Percentiles rank a stretch among this genome's conserved stretches.
Conservation (phyloP, 2,113 vertebrate species). For the Mirza zaza region DNA sequence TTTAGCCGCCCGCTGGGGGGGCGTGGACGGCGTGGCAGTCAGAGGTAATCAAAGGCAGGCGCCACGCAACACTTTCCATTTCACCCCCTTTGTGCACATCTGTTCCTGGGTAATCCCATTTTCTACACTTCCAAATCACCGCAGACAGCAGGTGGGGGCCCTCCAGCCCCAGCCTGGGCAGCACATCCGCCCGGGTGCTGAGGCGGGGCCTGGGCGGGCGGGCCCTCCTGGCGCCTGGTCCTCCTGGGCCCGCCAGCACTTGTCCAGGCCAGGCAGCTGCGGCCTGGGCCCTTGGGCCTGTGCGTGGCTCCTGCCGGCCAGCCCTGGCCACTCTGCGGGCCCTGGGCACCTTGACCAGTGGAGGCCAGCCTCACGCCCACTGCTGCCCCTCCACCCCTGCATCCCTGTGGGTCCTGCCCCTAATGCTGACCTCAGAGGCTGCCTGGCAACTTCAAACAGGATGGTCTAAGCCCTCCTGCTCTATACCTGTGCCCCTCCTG, state of each 20-base stretch:
- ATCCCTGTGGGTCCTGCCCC: not conserved
- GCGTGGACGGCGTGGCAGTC: conserved; percentile 92
- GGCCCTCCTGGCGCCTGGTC: accelerated
- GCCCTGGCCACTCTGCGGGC: not conserved
- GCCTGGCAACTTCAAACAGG: not conserved
- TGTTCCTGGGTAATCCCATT: conserved; percentile 91
- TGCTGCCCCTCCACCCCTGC: too few relatives aligned
- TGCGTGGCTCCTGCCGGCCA: not conserved
- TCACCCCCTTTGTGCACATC: conserved; percentile 95
- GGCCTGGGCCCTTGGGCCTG: not conserved
- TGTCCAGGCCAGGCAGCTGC: not conserved
- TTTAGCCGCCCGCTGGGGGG: conserved; percentile 91
- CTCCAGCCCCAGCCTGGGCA: not conserved
- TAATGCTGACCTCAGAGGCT: too few relatives aligned
- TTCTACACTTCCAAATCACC: conserved; percentile 88
- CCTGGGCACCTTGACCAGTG: not conserved
- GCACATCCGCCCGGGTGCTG: not conserved
- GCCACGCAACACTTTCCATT: conserved; percentile 96
- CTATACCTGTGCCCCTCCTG: not conserved
- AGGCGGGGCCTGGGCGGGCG: accelerated
- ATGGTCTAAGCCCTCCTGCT: not conserved
- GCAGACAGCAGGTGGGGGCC: conserved; percentile 61
- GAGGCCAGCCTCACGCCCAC: conserved; percentile 15
- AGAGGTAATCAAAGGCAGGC: conserved; percentile 97
- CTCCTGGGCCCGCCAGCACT: not conserved